A percentile compares a stretch with the other conserved stretches of the same genome.
phyloP scores from a whole-genome alignment of 1,140 invertebrate genomes.

The Phenacoccus solenopsis region DNA sequence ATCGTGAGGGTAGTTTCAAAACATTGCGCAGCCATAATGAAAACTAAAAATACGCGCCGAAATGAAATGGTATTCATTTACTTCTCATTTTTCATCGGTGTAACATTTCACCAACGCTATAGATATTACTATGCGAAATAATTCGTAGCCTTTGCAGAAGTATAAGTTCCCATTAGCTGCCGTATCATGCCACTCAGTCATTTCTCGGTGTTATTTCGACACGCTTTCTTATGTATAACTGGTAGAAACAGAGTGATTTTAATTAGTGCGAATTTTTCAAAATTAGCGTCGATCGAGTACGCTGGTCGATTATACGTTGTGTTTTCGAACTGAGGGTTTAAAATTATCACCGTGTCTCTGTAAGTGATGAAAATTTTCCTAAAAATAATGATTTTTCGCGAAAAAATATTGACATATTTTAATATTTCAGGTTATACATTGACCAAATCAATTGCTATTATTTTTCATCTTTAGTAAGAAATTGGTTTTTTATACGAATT shows the following conservation, averaged over 20 bases:
- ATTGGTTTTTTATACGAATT: too few species aligned
- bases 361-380: constrained; percentile 40
- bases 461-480: constrained; percentile 83
- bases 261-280: constrained; percentile 49
- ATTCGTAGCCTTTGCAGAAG: constrained; percentile 41
- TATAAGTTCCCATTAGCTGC: constrained; percentile 71
- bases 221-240: constrained; percentile 44
- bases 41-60: neutral
- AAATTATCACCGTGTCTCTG: constrained; percentile 82
- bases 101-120: constrained; percentile 94
- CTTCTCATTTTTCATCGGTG: constrained; percentile 77
- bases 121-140: constrained; percentile 42
- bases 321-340: constrained; percentile 92
- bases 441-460: constrained; percentile 90
- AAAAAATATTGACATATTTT: constrained; percentile 24
- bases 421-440: constrained; percentile 73
- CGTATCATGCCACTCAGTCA: constrained; percentile 65
- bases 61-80: constrained; percentile 45
- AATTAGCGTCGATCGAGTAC: constrained; percentile 63
- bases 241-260: constrained; percentile 48
- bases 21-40: neutral
- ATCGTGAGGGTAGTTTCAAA: neutral
- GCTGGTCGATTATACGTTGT: constrained; percentile 92
- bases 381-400: constrained; percentile 13
- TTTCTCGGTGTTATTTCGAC: constrained; percentile 56